Evolutionary conservation across 2,113 vertebrate genomes (phyloP), one percentile per base, ranked within the genome.

Genomic region (Colistium nudipinnis): DNA sequence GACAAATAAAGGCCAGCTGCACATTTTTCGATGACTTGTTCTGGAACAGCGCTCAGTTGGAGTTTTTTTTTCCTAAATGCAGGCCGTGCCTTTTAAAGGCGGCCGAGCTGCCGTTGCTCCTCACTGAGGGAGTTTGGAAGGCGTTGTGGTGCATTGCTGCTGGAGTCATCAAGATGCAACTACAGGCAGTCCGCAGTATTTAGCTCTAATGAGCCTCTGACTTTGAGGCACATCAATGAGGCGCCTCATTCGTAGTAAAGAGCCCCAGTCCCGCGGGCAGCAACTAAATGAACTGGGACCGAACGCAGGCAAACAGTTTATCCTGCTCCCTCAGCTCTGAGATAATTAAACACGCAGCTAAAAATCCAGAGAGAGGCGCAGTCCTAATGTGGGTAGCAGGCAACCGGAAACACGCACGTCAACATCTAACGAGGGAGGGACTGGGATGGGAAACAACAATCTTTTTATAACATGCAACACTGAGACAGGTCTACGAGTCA

Each of bases 281-380:
- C 60, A 53, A 73, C 81, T 89, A 84, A 87, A 88, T 85, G 84
- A 84, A 87, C 81, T 82, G 77, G 83, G 81, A 84, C 83, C 56
- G 31, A 87, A 78, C 64, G 81, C 82, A 87, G 81, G 61, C 87
- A 89, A 85, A 88, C 78, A 85, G 84, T 88, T 90, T 82, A 88
- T 76, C 30, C 74, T 55, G 49, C 74, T 87, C 75, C 83, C 83
- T 76, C 80, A 62, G 82, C 86, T 75, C 78, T 51, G 64, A 30
- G 69, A 84, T 79, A 84, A 87, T 88, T 76, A 86, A 71, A 31
- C 43, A 55, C 57, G 33, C 71, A 57, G 48, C 68, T 56, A 44
- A 79, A 70, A 72, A n/a, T 61, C 61, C n/a, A n/a, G n/a, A 16
- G 47, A 75, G 25, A 45, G 56, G 28, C 43, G 41, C 43, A 25